phyloP scores from a whole-genome alignment of 2,888 invertebrate species.

The Harmothoe impar region DNA sequence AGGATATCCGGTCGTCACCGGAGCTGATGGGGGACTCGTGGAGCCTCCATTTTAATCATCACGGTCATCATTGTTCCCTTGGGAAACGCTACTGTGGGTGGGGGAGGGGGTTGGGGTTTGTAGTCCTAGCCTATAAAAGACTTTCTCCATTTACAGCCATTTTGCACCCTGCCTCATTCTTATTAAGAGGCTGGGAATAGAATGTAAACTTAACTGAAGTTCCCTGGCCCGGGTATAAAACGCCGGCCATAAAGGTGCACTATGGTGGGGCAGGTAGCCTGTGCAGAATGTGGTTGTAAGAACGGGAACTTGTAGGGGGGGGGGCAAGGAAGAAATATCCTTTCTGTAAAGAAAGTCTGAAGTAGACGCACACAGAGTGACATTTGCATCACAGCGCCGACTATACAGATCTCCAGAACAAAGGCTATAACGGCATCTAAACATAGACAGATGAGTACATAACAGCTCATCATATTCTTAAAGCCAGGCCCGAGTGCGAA shows the following conservation, averaged over 20 bases:
- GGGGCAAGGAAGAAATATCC: too few species aligned
- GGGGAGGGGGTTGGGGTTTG: background rate
- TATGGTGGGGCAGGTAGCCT: background rate
- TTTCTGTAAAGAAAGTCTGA: too few species aligned
- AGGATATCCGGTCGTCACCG: slow-evolving; percentile 46
- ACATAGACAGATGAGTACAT: background rate
- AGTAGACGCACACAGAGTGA: background rate
- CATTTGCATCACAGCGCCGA: background rate
- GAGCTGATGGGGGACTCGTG: background rate
- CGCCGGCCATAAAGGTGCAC: too few species aligned
- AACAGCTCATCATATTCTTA: background rate
- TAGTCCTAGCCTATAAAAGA: background rate
- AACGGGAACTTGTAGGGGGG: background rate
- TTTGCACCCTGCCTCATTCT: background rate
- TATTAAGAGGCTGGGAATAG: background rate
- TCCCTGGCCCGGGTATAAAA: background rate
- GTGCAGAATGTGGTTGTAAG: background rate
- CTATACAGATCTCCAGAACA: background rate
- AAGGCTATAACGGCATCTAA: background rate
- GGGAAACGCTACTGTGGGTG: background rate
- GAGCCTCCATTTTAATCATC: slow-evolving; percentile 30
- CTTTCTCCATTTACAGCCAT: background rate
- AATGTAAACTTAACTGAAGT: slow-evolving; percentile 6
- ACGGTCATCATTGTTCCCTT: background rate
- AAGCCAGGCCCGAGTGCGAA: background rate